Evolutionary conservation across 2,888 invertebrate species (phyloP).

Genomic region (Tridacna crocea): DNA sequence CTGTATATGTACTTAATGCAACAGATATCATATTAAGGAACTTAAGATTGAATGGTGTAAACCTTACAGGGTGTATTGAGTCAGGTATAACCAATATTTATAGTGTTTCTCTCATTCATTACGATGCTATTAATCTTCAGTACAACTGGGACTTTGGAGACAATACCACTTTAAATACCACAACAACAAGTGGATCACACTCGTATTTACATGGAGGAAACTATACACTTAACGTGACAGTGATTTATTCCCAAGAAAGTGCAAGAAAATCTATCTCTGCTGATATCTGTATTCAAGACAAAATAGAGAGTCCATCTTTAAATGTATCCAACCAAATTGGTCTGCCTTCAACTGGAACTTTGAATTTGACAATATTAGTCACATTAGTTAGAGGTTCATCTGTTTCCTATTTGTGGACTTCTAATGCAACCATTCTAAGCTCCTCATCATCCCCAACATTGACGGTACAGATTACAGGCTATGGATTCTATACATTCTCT

Average conservation of each 20-base stretch:
- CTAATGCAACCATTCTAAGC: constrained; percentile 44
- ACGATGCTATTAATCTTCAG: constrained; percentile 32
- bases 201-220: constrained; percentile 55
- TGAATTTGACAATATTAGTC: constrained; percentile 32
- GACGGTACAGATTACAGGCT: constrained; percentile 23
- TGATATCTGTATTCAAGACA: constrained; percentile 63
- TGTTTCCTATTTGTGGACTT: constrained; percentile 51
- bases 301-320: constrained; percentile 43
- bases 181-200: constrained; percentile 8
- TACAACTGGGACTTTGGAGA: constrained; percentile 64
- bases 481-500: constrained; percentile 54
- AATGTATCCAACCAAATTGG: constrained; percentile 36
- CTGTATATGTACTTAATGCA: constrained; percentile 44
- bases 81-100: constrained; percentile 24
- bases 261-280: constrained; percentile 18
- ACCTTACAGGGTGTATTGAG: constrained; percentile 42
- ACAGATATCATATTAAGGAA: constrained; percentile 26
- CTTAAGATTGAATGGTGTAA: constrained; percentile 45
- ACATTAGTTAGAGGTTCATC: constrained; percentile 47
- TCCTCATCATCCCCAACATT: constrained; percentile 20
- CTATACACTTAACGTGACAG: constrained; percentile 56
- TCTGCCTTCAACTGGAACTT: constrained; percentile 40
- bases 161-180: neutral
- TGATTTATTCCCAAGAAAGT: constrained; percentile 49
- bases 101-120: constrained; percentile 53